phyloP scores from a whole-genome alignment of 2,113 vertebrate genomes.

The Chinchilla lanigera region DNA sequence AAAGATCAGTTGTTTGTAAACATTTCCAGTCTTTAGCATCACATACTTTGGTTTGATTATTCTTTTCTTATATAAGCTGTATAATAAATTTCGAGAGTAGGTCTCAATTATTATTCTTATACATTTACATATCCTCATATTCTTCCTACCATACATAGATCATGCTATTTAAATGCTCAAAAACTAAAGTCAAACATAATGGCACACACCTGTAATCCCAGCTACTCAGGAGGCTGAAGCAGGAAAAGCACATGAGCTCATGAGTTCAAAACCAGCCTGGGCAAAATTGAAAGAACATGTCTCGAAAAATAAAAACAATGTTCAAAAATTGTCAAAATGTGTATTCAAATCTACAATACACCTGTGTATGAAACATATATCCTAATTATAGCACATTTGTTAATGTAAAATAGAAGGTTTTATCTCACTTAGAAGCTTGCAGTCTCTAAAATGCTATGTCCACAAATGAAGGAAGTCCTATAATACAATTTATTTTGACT shows the following conservation, averaged over 20 bases:
- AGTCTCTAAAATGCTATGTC: slow-evolving; percentile 4
- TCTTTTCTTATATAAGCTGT: slow-evolving; percentile 38
- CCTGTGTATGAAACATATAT: neutral
- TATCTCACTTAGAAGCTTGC: neutral
- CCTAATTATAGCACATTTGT: neutral
- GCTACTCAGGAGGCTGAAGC: neutral
- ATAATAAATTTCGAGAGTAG: slow-evolving; percentile 20
- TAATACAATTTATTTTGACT: slow-evolving; percentile 27
- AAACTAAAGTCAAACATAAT: neutral
- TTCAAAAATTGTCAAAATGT: neutral
- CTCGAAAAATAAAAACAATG: neutral
- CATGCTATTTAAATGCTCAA: slow-evolving; percentile 5
- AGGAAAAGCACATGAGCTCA: neutral
- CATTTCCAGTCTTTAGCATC: neutral
- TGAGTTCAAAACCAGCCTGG: neutral
- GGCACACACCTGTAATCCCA: neutral
- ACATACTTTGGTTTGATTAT: slow-evolving; percentile 16
- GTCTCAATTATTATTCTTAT: slow-evolving; percentile 39
- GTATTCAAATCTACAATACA: neutral
- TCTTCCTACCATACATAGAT: neutral
- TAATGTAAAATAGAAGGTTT: slow-evolving; percentile 20
- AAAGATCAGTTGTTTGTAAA: slow-evolving; percentile 21
- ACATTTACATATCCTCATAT: neutral
- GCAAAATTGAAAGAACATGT: neutral
- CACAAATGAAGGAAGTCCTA: slow-evolving; percentile 21